Percentiles rank a stretch among this genome's conserved stretches.
Conservation (phyloP, 2,113 vertebrate genomes). For the Ammospiza nelsoni region DNA sequence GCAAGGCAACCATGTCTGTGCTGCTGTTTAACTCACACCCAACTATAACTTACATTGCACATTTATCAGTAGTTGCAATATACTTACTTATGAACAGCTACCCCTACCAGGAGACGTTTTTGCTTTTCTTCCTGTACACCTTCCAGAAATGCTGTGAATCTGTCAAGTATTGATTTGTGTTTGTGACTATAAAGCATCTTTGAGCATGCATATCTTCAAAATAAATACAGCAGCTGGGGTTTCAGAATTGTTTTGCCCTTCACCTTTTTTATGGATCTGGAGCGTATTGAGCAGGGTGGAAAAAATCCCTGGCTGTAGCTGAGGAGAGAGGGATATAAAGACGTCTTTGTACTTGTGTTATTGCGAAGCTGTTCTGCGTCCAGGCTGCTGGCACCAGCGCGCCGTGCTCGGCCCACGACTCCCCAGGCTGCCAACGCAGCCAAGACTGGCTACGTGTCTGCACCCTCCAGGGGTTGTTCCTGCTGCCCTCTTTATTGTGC, state of each 20-base stretch:
- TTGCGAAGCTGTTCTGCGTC: background rate
- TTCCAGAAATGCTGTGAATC: background rate
- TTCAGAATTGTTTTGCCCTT: background rate
- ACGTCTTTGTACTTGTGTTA: background rate
- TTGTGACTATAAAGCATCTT: background rate
- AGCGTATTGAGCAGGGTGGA: rapidly evolving
- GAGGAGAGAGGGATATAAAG: background rate
- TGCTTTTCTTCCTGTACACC: background rate
- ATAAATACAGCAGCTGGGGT: background rate
- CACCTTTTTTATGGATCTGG: background rate
- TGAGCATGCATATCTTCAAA: background rate
- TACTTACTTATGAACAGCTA: background rate
- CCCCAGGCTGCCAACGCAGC: background rate
- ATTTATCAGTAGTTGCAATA: background rate
- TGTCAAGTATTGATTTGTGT: background rate
- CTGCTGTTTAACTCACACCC: background rate
- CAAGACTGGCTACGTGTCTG: background rate
- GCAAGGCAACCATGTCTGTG: background rate
- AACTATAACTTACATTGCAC: background rate
- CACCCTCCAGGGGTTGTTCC: background rate
- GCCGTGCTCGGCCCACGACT: background rate
- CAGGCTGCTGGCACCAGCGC: background rate
- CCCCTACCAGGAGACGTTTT: background rate
- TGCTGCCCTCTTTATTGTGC: background rate
- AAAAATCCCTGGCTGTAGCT: background rate